Evolutionary conservation across 2,888 invertebrate genomes (phyloP).

Genomic region (Tetranychus truncatus): DNA sequence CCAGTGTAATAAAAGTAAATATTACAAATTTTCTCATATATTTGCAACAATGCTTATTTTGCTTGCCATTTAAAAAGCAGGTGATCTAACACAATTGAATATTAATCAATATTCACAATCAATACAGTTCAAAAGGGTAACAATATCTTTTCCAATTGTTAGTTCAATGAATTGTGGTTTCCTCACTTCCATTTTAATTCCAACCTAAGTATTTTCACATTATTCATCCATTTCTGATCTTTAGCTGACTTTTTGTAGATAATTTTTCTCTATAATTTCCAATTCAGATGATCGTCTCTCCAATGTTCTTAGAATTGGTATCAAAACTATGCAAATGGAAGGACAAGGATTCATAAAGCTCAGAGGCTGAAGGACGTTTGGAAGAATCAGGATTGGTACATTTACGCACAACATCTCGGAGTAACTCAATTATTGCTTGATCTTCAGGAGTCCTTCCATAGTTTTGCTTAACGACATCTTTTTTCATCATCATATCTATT

Average conservation of each 20-base stretch:
- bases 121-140: neutral
- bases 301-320: neutral
- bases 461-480: neutral
- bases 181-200: too few species aligned
- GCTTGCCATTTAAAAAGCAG: too few species aligned
- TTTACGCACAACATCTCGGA: slow-evolving; percentile 14
- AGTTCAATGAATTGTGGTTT: too few species aligned
- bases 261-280: too few species aligned
- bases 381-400: slow-evolving; percentile 16
- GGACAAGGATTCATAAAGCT: slow-evolving; percentile 6
- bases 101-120: neutral
- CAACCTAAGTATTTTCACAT: too few species aligned
- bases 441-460: neutral
- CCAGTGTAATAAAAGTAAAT: too few species aligned
- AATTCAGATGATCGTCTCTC: neutral
- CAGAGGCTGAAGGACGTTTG: slow-evolving; percentile 14
- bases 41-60: too few species aligned
- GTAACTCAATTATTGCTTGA: neutral
- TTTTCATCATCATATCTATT: neutral
- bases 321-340: neutral
- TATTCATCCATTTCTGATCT: too few species aligned
- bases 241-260: too few species aligned
- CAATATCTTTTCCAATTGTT: too few species aligned
- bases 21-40: too few species aligned
- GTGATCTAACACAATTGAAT: neutral